phyloP scores from a whole-genome alignment of 2,113 vertebrate genomes.

The Sylvia atricapilla region DNA sequence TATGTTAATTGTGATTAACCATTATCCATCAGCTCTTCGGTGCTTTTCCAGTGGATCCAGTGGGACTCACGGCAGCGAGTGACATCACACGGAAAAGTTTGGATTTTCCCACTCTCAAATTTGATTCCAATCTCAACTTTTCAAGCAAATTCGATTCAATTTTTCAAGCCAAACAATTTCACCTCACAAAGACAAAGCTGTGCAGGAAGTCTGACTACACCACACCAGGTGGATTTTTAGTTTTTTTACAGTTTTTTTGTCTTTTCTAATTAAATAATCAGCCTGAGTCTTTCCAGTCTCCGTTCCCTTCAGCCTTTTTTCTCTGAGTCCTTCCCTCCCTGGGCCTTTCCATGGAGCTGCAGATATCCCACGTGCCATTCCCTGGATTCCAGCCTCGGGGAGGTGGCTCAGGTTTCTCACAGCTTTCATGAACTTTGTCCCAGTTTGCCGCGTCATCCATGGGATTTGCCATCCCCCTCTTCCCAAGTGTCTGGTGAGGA shows the following conservation, averaged over 20 bases:
- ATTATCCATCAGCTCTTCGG: background rate
- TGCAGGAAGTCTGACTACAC: background rate
- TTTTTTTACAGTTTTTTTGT: background rate
- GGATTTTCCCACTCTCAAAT: background rate
- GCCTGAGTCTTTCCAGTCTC: background rate
- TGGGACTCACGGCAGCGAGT: accelerated
- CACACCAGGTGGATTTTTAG: background rate
- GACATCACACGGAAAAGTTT: background rate
- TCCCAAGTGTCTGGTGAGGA: background rate
- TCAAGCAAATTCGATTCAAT: background rate
- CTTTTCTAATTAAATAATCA: background rate
- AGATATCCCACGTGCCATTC: background rate
- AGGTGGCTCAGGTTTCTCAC: conserved; percentile 2
- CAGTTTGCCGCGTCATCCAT: background rate
- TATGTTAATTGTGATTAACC: background rate
- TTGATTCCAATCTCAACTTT: background rate
- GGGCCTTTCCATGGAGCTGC: background rate
- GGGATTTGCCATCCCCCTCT: background rate
- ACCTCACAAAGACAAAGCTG: background rate
- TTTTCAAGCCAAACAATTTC: background rate
- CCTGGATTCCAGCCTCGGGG: background rate
- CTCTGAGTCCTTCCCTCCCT: background rate
- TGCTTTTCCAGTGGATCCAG: background rate
- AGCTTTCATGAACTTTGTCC: background rate
- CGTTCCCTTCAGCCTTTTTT: background rate